phyloP scores from a whole-genome alignment of 2,113 vertebrate genomes.

The Macquaria ambigua region DNA sequence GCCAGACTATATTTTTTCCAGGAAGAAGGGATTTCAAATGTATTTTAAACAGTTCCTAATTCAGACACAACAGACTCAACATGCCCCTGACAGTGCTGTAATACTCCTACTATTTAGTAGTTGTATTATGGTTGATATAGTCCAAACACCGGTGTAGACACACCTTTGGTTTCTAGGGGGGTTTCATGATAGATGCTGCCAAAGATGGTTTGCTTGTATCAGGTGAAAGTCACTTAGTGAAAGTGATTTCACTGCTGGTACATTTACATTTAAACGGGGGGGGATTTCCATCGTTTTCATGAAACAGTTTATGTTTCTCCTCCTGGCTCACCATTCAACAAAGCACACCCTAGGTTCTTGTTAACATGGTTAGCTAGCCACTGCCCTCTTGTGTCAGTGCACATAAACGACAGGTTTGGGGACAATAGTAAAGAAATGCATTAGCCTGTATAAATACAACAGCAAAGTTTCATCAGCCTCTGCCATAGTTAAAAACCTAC shows the following conservation, averaged over 20 bases:
- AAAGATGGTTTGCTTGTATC: neutral
- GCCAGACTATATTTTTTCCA: neutral
- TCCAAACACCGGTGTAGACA: neutral
- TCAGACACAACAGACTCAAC: neutral
- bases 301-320: neutral
- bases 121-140: neutral
- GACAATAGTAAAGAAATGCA: neutral
- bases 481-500: neutral
- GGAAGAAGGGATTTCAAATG: neutral
- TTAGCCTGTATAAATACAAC: neutral
- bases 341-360: neutral
- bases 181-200: neutral
- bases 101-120: neutral
- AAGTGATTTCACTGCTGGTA: neutral
- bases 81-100: neutral
- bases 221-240: neutral
- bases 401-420: constrained; percentile 14
- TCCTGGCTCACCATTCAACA: neutral
- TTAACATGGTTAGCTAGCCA: constrained; percentile 8
- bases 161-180: neutral
- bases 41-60: neutral
- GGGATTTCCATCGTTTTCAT: neutral
- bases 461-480: neutral
- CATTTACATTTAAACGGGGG: neutral
- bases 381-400: constrained; percentile 61